phyloP scores from a whole-genome alignment of 1,140 invertebrate genomes.

The Metaphire vulgaris region DNA sequence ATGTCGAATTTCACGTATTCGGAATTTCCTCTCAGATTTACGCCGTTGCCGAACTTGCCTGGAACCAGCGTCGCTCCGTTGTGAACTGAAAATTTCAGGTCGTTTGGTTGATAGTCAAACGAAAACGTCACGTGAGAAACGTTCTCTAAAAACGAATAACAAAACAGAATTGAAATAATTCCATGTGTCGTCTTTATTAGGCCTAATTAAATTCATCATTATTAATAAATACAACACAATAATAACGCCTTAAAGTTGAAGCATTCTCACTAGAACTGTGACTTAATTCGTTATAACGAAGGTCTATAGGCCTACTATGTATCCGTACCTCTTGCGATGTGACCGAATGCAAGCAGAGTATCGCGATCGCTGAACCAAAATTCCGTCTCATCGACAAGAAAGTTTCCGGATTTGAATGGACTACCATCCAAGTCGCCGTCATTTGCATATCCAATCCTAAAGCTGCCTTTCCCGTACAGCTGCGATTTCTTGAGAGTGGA shows the following conservation, averaged over 20 bases:
- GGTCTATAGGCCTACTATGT: too few species aligned
- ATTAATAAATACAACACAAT: too few species aligned
- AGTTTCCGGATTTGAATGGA: constrained; percentile 34
- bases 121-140: constrained; percentile 16
- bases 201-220: too few species aligned
- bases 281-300: too few species aligned
- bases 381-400: constrained; percentile 45
- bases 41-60: constrained; percentile 20
- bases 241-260: too few species aligned
- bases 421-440: constrained; percentile 29
- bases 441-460: constrained; percentile 29
- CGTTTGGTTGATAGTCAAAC: constrained; percentile 13
- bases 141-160: constrained; percentile 22
- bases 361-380: constrained; percentile 46
- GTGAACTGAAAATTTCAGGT: constrained; percentile 14
- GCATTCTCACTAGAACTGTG: too few species aligned
- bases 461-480: not conserved
- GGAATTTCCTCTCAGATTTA: constrained; percentile 34
- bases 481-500: constrained; percentile 33
- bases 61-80: not conserved
- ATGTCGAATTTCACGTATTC: constrained; percentile 43
- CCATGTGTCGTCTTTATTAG: too few species aligned
- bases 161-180: too few species aligned
- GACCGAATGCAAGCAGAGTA: constrained; percentile 43
- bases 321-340: constrained; percentile 43